Conservation (phyloP, 2,888 invertebrate genomes). For the Tyria jacobaeae region DNA sequence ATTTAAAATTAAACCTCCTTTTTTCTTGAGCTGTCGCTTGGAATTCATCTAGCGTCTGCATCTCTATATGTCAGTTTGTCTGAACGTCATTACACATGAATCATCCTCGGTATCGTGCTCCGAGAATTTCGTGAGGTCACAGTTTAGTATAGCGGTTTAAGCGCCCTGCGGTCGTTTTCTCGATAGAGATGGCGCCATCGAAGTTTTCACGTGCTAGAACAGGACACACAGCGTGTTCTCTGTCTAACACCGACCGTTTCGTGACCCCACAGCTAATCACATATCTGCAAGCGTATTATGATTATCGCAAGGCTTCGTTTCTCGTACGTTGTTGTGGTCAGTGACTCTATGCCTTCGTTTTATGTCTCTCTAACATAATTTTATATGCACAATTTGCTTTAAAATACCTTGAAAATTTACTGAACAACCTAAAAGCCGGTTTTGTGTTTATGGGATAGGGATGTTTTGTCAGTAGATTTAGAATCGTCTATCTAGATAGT, state of each 20-base stretch:
- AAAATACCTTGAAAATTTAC: constrained; percentile 47
- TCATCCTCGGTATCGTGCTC: constrained; percentile 79
- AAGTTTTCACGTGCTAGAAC: constrained; percentile 54
- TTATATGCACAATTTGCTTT: constrained; percentile 60
- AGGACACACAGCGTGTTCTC: constrained; percentile 66
- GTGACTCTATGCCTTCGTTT: constrained; percentile 73
- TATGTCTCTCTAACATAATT: constrained; percentile 62
- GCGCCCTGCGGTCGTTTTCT: constrained; percentile 82
- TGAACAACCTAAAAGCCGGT: constrained; percentile 35
- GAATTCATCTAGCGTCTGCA: constrained; percentile 77
- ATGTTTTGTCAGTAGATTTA: constrained; percentile 22
- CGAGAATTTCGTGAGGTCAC: constrained; percentile 86
- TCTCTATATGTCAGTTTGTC: constrained; percentile 72
- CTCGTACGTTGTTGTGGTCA: constrained; percentile 82
- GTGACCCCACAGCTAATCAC: constrained; percentile 85
- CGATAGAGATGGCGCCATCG: constrained; percentile 64
- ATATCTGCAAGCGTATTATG: constrained; percentile 86
- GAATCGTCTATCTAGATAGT: neutral
- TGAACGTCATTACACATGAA: constrained; percentile 80
- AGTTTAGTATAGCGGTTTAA: constrained; percentile 85
- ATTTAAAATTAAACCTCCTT: constrained; percentile 57
- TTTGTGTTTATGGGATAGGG: constrained; percentile 35
- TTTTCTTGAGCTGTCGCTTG: constrained; percentile 64
- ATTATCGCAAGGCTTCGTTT: constrained; percentile 82
- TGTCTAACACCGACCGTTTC: constrained; percentile 83